phyloP scores from a whole-genome alignment of 2,113 vertebrate genomes.

The Lonchura striata region DNA sequence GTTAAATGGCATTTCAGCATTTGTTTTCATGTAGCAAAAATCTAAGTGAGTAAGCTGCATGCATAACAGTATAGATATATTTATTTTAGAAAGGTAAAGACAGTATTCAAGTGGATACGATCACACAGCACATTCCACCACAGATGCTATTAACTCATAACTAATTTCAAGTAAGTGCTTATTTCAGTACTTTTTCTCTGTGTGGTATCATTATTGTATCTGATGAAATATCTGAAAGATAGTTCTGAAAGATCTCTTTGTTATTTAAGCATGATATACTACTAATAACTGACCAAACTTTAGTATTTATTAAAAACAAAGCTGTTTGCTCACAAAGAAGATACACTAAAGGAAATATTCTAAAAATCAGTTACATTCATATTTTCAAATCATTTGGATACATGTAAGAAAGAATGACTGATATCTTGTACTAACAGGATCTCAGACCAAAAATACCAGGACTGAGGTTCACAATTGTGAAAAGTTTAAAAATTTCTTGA shows the following conservation, averaged over 20 bases:
- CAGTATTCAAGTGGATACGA: background rate
- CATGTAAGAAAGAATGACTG: background rate
- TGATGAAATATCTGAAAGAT: background rate
- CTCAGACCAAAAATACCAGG: background rate
- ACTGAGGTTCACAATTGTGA: background rate
- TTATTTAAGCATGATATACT: background rate
- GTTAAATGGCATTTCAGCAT: background rate
- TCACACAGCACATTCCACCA: background rate
- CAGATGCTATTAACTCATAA: background rate
- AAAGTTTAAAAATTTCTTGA: background rate
- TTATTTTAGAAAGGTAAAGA: background rate
- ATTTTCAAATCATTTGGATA: background rate
- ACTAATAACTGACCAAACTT: background rate
- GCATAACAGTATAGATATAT: background rate
- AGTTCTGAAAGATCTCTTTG: background rate
- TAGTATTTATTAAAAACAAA: background rate
- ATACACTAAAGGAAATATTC: background rate
- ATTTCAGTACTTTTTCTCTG: background rate
- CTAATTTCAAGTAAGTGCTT: background rate
- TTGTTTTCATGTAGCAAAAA: background rate
- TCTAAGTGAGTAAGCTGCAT: background rate
- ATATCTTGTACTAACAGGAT: background rate
- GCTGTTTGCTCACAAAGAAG: background rate
- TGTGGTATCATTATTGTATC: background rate
- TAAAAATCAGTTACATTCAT: background rate